Evolutionary conservation across 2,113 vertebrate genomes (phyloP).

Genomic region (Alligator mississippiensis): DNA sequence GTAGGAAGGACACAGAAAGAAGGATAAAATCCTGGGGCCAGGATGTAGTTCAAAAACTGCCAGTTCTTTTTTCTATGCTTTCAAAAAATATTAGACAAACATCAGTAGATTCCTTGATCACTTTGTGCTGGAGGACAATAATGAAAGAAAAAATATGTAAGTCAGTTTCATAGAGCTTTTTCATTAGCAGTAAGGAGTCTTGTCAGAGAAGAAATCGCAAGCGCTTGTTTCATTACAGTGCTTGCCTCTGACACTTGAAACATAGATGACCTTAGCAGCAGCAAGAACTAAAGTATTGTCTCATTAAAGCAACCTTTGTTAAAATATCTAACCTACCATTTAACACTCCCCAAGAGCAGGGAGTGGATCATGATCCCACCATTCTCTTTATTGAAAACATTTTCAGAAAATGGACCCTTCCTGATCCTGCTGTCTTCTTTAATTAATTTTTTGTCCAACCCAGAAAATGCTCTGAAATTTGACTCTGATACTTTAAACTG

Average conservation of each 20-base stretch:
- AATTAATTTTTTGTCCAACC: slow-evolving; percentile 11
- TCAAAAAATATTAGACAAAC: neutral
- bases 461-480: neutral
- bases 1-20: neutral
- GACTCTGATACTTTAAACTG: neutral
- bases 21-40: neutral
- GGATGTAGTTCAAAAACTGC: no score
- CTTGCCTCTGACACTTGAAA: slow-evolving; percentile 32
- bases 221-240: slow-evolving; percentile 39
- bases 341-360: neutral
- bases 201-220: neutral
- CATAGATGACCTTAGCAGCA: slow-evolving; percentile 61
- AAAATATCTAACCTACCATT: neutral
- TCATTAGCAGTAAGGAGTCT: slow-evolving; percentile 30
- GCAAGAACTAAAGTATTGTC: slow-evolving; percentile 33
- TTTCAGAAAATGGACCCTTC: neutral
- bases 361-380: neutral
- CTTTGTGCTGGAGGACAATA: neutral
- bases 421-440: neutral
- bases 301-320: slow-evolving; percentile 72
- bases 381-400: neutral
- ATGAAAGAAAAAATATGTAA: neutral
- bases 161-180: neutral
- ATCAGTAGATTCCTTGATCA: neutral
- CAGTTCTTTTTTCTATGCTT: neutral